Evolutionary conservation across 1,140 invertebrate species (phyloP).

Genomic region (Papilio glaucus): DNA sequence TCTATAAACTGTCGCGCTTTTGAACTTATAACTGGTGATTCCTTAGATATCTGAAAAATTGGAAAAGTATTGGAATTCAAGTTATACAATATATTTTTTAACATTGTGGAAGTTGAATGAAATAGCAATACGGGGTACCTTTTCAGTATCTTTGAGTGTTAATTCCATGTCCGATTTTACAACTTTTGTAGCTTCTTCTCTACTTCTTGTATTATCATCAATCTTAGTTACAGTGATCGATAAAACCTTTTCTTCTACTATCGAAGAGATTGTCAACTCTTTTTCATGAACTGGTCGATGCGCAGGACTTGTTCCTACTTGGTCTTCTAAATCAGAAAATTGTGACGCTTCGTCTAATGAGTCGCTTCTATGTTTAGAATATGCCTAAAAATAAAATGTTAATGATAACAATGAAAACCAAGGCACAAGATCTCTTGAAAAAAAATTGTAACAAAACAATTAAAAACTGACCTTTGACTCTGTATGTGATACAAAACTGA

Average conservation of each 20-base stretch:
- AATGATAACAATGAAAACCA: slow-evolving; percentile 31
- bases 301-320: slow-evolving; percentile 75
- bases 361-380: slow-evolving; percentile 80
- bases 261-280: slow-evolving; percentile 50
- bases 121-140: slow-evolving; percentile 46
- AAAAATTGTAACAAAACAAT: slow-evolving; percentile 10
- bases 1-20: slow-evolving; percentile 83
- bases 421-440: slow-evolving; percentile 16
- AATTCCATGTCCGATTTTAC: slow-evolving; percentile 71
- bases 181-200: slow-evolving; percentile 68
- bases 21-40: slow-evolving; percentile 79
- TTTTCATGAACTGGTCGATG: slow-evolving; percentile 60
- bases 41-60: slow-evolving; percentile 65
- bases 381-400: slow-evolving; percentile 58
- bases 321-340: slow-evolving; percentile 82
- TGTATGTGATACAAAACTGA: slow-evolving; percentile 80
- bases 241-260: slow-evolving; percentile 50
- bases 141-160: slow-evolving; percentile 51
- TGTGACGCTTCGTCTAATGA: slow-evolving; percentile 82
- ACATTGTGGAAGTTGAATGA: neutral
- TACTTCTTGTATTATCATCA: slow-evolving; percentile 41
- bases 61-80: slow-evolving; percentile 32
- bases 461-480: slow-evolving; percentile 75
- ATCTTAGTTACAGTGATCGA: slow-evolving; percentile 42
- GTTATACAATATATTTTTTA: too few relatives aligned